These are phyloP conservation scores for Dipodomys stephensi DNA, from an alignment of 2,113 vertebrate species.

Conservation along the genomic window DNA sequence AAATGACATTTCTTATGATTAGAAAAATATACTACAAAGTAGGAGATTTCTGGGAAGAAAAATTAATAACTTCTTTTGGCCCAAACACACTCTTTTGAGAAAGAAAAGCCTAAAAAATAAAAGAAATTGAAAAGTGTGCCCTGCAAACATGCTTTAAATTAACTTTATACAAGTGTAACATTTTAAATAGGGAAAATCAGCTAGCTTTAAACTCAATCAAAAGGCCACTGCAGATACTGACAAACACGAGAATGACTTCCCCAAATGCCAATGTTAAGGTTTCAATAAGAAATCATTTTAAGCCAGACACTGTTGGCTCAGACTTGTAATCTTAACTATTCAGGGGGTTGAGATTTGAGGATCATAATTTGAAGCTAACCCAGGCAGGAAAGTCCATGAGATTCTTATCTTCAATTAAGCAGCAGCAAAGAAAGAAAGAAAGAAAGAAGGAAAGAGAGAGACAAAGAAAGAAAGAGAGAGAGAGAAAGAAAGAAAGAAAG, in stretches of 20 bases:
- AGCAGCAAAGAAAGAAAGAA: no score
- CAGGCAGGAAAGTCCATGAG: no score
- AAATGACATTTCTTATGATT: conserved; percentile 20
- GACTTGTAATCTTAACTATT: no score
- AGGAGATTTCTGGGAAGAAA: conserved; percentile 29
- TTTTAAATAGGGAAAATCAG: conserved; percentile 19
- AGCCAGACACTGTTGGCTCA: no score
- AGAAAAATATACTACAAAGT: conserved; percentile 36
- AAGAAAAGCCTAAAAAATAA: conserved; percentile 35
- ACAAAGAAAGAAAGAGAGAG: no score
- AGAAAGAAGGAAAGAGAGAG: no score
- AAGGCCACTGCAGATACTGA: conserved; percentile 15
- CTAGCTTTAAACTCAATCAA: background rate
- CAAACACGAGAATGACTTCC: background rate
- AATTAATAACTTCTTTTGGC: conserved; percentile 34
- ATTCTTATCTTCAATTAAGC: no score
- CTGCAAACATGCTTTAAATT: background rate
- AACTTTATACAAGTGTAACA: conserved; percentile 4
- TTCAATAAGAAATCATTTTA: background rate
- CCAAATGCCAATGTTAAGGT: conserved; percentile 35
- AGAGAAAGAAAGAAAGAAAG: no score
- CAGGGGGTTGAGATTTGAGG: no score
- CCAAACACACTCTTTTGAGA: background rate
- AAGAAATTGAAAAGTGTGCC: conserved; percentile 11
- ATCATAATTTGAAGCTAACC: no score